A percentile compares a stretch with the other conserved stretches of the same genome.
Evolutionary conservation across 1,140 invertebrate species (phyloP).

Genomic region (Trichonephila inaurata): DNA sequence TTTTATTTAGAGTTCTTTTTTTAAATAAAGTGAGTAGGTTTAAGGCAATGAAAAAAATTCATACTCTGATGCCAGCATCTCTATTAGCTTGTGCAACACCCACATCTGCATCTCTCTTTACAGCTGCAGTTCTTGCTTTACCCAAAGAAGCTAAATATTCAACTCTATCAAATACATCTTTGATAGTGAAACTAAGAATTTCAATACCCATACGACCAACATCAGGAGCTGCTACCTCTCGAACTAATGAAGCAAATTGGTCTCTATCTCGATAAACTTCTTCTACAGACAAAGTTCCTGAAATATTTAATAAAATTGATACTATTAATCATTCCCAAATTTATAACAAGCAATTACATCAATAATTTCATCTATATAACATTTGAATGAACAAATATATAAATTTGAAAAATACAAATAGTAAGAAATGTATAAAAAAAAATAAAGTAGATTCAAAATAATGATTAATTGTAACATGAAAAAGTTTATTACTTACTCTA

Average conservation of each 20-base stretch:
- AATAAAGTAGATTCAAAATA: no score
- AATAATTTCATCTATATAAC: not conserved
- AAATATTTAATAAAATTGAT: constrained; percentile 77
- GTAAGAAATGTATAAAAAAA: no score
- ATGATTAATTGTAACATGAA: no score
- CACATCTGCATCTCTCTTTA: constrained; percentile 97
- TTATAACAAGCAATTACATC: not conserved
- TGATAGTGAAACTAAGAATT: constrained; percentile 98
- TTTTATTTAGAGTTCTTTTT: not conserved
- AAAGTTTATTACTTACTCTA: no score
- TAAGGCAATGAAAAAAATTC: not conserved
- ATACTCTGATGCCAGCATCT: constrained; percentile 86
- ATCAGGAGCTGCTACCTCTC: constrained; percentile 98
- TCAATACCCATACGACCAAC: constrained; percentile 98
- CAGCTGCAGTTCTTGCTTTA: constrained; percentile 96
- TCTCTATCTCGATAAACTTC: constrained; percentile 98
- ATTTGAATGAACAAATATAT: constrained; percentile 85
- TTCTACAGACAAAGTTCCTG: constrained; percentile 98
- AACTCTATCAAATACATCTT: constrained; percentile 97
- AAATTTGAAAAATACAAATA: constrained; percentile 79
- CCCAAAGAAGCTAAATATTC: constrained; percentile 97
- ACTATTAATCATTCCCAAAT: not conserved
- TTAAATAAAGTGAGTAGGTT: not conserved
- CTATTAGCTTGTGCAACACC: constrained; percentile 98
- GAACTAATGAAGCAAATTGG: constrained; percentile 96